Base-by-base conservation (phyloP, 2,888 invertebrate genomes). In the Drosophila anceps region DNA sequence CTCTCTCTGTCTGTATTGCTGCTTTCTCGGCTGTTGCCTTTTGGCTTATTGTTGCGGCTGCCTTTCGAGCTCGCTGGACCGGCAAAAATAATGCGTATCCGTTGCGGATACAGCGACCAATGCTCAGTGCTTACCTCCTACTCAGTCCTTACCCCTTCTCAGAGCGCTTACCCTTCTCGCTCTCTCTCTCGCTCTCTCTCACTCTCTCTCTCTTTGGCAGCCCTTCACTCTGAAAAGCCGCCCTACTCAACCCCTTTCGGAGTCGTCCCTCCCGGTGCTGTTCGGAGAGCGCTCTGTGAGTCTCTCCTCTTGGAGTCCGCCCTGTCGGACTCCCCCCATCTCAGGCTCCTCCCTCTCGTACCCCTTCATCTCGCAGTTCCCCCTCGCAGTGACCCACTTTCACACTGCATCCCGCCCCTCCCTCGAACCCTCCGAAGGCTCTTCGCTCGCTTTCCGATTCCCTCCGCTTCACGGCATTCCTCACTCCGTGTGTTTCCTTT, bases 61-160 rank as follows among this genome's bases (percentile, higher is more conserved):
- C 70, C 70, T 54, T 75, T 61, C 48, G 66, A 66, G 70, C 54
- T 73, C 71, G 69, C 65, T 89, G 87, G 87, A 60, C 73, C 62
- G 86, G 73, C 74, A 72, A 85, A 85, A 85, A 88, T 81, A 90
- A 88, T 83, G 79, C 86, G 85, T 86, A 90, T 90, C 86, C 88
- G 87, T 85, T 81, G 86, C 86, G 90, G 85, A 83, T 85, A 84
- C 74, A 33, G 50, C 33, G 50, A 15, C 31, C 50, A 33, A 50
- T 50, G 33, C 50, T 33, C 50, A 20, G 50, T 33, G 33, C 31
- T 50, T 29, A 31, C 48, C 48, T 50, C 48, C 31, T 4, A n/a
- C 48, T 46, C 15, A 1, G 4, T 15, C 10, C 18, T 7, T 8
- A 4, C 29, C 9, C 18, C 31, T 18, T 7, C 27, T n/a, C 46